Evolutionary conservation across 2,113 vertebrate genomes (phyloP).

Genomic region (Symphodus melops): DNA sequence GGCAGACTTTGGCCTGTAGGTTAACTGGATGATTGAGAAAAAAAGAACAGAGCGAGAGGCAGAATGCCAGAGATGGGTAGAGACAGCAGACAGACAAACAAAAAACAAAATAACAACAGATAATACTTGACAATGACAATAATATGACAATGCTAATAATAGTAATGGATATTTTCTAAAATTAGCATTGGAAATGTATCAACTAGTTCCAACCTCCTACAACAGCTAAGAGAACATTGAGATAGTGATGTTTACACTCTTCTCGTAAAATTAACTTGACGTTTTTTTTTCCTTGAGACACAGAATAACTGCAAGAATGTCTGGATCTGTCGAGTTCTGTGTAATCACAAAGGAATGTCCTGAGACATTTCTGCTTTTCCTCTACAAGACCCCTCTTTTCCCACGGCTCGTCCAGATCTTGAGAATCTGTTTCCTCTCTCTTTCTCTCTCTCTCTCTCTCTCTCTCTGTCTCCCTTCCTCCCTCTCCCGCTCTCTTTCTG

Average conservation of each 20-base stretch:
- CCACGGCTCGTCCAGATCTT: constrained; percentile 80
- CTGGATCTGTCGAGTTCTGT: constrained; percentile 82
- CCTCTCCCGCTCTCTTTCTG: constrained; percentile 21
- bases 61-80: no score
- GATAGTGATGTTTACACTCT: constrained; percentile 42
- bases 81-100: no score
- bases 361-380: constrained; percentile 84
- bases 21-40: not conserved
- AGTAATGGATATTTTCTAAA: no score
- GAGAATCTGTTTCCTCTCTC: constrained; percentile 74
- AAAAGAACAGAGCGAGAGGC: no score
- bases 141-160: no score
- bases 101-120: not conserved
- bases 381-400: constrained; percentile 81
- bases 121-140: not conserved
- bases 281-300: constrained; percentile 56
- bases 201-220: not conserved
- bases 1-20: no score
- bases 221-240: not conserved
- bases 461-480: constrained; percentile 41
- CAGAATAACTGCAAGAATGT: constrained; percentile 78
- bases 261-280: constrained; percentile 48
- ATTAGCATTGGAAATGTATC: no score
- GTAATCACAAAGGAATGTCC: constrained; percentile 88
- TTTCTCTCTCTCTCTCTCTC: constrained; percentile 44